Evolutionary conservation across 2,113 vertebrate genomes (phyloP).

Genomic region (Todiramphus saurophagus): DNA sequence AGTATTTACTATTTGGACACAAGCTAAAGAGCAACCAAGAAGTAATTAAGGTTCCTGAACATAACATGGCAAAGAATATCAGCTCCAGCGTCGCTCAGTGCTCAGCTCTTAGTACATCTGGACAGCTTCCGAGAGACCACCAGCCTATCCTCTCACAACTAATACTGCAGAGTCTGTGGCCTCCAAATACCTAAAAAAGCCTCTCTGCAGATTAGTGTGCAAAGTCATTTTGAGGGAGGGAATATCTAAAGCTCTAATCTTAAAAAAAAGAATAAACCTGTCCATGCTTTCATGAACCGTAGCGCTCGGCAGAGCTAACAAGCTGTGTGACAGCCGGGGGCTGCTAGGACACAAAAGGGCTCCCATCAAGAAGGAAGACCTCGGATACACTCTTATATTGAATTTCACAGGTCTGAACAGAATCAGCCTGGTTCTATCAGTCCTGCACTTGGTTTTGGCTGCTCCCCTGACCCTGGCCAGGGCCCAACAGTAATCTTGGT

Average conservation of each 20-base stretch:
- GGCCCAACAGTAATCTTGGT: background rate
- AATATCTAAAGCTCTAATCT: background rate
- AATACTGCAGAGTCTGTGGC: background rate
- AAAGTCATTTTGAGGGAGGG: background rate
- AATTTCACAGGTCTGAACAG: background rate
- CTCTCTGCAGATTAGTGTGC: background rate
- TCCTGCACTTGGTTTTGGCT: background rate
- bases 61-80: background rate
- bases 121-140: background rate
- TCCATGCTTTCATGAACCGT: background rate
- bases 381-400: background rate
- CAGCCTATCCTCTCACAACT: background rate
- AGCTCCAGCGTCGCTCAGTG: background rate
- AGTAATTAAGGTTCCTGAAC: constrained; percentile 10
- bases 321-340: background rate
- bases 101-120: background rate
- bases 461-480: background rate
- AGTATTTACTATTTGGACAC: background rate
- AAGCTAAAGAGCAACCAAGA: constrained; percentile 33
- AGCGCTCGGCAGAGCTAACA: background rate
- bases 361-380: background rate
- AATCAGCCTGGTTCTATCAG: background rate
- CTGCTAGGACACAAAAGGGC: background rate
- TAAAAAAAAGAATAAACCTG: background rate
- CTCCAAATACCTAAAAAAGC: background rate